Conservation (phyloP, 2,113 vertebrate genomes). For the Perognathus longimembris region DNA sequence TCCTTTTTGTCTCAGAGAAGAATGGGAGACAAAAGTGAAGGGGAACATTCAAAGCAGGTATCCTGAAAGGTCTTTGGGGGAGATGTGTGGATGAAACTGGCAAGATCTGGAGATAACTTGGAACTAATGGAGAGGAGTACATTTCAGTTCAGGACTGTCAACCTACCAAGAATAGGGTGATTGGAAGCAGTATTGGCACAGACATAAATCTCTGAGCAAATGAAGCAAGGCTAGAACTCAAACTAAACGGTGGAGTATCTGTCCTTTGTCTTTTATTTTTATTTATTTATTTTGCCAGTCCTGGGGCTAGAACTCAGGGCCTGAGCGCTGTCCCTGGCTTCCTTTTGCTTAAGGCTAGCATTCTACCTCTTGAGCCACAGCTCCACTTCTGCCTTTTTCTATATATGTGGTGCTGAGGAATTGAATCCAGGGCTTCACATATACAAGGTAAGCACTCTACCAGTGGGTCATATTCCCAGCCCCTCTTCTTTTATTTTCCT, state of each 20-base stretch:
- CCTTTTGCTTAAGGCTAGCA: too few species aligned
- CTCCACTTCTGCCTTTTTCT: too few species aligned
- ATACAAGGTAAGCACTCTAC: too few species aligned
- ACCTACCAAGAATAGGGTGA: background rate
- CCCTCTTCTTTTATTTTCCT: background rate
- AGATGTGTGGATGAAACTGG: background rate
- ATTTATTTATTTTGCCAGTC: too few species aligned
- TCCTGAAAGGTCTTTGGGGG: background rate
- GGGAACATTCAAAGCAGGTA: too few species aligned
- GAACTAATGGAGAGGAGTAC: rapidly evolving
- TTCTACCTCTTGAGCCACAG: too few species aligned
- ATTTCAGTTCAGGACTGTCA: too few species aligned
- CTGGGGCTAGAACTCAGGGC: too few species aligned
- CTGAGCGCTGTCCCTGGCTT: too few species aligned
- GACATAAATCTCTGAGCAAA: background rate
- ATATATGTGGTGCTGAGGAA: too few species aligned
- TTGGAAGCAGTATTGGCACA: background rate
- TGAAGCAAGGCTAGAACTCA: background rate
- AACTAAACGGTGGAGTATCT: rapidly evolving
- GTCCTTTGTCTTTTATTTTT: rapidly evolving
- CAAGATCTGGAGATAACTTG: background rate
- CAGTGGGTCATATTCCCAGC: too few species aligned
- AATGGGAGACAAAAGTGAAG: background rate
- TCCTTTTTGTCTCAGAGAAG: background rate
- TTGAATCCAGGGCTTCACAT: too few species aligned